Base-by-base conservation (phyloP, 2,113 vertebrate species). In the Cottus gobio region DNA sequence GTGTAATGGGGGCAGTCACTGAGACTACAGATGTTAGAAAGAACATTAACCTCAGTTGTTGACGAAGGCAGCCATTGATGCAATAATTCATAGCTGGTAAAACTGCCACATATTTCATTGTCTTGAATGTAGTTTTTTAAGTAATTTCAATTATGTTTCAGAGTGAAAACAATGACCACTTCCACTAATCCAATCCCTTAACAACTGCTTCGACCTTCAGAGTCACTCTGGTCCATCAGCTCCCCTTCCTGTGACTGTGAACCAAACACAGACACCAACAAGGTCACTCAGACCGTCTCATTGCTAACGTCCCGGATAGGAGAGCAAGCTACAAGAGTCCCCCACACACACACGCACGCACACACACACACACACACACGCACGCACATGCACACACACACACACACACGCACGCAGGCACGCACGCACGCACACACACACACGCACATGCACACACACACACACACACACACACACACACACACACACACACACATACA, bases 241-340 rank as follows among this genome's bases (percentile, higher is more conserved):
- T 67, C 76, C 24, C 18, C 39, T 36, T 71, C 62, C 52, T 26
- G 52, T 50, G 28, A 80, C 69, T 58, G 72, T 65, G 71, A 82
- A 71, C 54, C 64, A 60, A 71, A 78, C 64, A 42, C 65, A 79
- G 15, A 57, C 52, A 34, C 37, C 70, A 70, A 52, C 75, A 75
- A 76, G 82, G 84, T 86, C 81, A 85, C 58, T 24, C 46, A 37
- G 20, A 34, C 37, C n/a, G 54, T 71, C 72, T 82, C 68, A 77
- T 88, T 88, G 85, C 64, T 36, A 82, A 84, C 13, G 26, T 77
- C 76, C 58, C 61, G 7, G 72, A 63, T n/a, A 56, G 76, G 71
- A 79, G 68, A 71, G 16, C 52, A 48, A 39, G 57, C 6, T 24
- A 58, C 57, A n/a, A 50, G n/a, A 64, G 34, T 39, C 22, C 28